A percentile compares a stretch with the other conserved stretches of the same genome.
These are phyloP conservation scores for Halesus radiatus DNA, from an alignment of 1,140 invertebrate species.

Conservation along the genomic window DNA sequence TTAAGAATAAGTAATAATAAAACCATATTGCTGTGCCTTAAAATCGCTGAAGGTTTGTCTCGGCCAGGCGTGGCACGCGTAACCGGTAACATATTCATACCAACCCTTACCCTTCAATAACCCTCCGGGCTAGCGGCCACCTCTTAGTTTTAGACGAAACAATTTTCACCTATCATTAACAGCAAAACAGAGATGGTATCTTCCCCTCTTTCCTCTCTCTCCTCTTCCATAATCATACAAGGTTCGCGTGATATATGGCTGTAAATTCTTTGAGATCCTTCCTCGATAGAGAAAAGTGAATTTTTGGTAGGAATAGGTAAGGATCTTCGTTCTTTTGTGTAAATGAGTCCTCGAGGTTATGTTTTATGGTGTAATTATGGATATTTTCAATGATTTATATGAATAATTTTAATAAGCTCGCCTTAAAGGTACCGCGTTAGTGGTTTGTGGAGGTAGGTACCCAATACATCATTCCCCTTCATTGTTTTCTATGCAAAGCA, in stretches of 20 bases:
- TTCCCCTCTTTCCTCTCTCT: neutral
- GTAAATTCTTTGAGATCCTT: conserved; percentile 43
- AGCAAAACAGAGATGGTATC: conserved; percentile 50
- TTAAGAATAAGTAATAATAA: no score
- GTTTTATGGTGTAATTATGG: conserved; percentile 57
- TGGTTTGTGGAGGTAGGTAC: no score
- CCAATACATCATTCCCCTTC: no score
- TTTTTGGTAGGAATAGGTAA: conserved; percentile 38
- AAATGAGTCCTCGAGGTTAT: conserved; percentile 56
- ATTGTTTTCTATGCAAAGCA: no score
- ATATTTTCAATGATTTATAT: conserved; percentile 59
- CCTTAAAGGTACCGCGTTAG: no score
- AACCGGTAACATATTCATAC: conserved; percentile 43
- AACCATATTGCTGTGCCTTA: neutral
- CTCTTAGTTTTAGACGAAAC: conserved; percentile 52
- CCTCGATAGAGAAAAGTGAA: conserved; percentile 41
- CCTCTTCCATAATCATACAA: conserved; percentile 18
- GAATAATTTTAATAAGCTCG: conserved; percentile 50
- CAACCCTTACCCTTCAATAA: neutral
- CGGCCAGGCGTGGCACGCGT: conserved; percentile 18
- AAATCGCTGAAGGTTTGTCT: neutral
- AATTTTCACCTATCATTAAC: conserved; percentile 58
- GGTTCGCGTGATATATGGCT: conserved; percentile 50
- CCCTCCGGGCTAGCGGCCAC: conserved; percentile 36
- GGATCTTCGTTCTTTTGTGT: conserved; percentile 48